These are phyloP conservation scores for Pandemis heparana DNA, from an alignment of 2,888 invertebrate genomes.

Conservation along the genomic window DNA sequence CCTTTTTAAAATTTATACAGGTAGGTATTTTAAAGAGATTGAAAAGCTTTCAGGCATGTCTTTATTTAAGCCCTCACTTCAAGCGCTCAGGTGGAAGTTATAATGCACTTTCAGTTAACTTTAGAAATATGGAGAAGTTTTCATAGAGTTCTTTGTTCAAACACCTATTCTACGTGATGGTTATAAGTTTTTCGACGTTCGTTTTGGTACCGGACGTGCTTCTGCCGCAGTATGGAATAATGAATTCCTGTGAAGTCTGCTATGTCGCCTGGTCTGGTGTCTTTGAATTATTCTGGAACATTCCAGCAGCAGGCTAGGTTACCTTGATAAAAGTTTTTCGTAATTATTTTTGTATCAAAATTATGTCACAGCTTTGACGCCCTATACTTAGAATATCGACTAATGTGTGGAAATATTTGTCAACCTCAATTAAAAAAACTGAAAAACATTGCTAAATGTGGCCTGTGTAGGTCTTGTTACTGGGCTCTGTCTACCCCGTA, in stretches of 20 bases:
- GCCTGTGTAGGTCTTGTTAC: no score
- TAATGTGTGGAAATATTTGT: no score
- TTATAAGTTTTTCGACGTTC: slow-evolving; percentile 40
- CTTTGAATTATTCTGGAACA: no score
- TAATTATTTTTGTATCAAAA: no score
- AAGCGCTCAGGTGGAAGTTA: slow-evolving; percentile 64
- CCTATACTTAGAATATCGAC: no score
- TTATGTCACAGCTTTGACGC: no score
- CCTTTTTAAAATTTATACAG: slow-evolving; percentile 46
- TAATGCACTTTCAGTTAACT: slow-evolving; percentile 66
- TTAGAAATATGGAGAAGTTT: slow-evolving; percentile 54
- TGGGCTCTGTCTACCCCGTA: no score
- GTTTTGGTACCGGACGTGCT: slow-evolving; percentile 28
- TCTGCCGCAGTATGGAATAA: slow-evolving; percentile 13
- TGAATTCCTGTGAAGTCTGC: slow-evolving; percentile 11
- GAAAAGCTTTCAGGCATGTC: slow-evolving; percentile 61
- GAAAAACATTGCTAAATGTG: no score
- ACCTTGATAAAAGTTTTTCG: no score
- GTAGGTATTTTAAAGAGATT: slow-evolving; percentile 55
- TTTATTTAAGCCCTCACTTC: slow-evolving; percentile 53
- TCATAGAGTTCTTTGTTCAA: slow-evolving; percentile 41
- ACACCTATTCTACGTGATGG: slow-evolving; percentile 43
- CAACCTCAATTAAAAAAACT: no score
- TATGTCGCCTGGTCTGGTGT: neutral
- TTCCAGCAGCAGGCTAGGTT: no score